Conservation (phyloP, 1,140 invertebrate species). For the Drosophila parabipectinata region DNA sequence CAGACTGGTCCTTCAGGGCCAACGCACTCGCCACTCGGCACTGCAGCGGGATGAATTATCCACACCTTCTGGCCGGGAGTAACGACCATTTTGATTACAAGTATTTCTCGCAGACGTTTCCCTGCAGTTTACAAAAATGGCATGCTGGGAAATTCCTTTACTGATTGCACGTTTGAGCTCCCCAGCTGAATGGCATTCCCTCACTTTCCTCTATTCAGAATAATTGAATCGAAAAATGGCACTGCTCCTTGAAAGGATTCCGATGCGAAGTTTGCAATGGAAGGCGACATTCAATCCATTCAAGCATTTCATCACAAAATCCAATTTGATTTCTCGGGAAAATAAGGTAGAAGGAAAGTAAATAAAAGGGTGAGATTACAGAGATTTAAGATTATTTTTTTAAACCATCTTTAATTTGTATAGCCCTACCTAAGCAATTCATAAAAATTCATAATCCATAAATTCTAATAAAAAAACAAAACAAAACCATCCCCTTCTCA, state of each 20-base stretch:
- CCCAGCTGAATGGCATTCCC: constrained; percentile 39
- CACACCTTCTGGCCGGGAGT: constrained; percentile 63
- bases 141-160: constrained; percentile 49
- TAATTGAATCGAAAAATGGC: constrained; percentile 76
- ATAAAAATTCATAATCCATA: constrained; percentile 5
- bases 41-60: constrained; percentile 62
- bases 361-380: too few species aligned
- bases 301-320: constrained; percentile 15
- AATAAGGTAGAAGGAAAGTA: neutral
- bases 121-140: constrained; percentile 50
- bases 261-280: constrained; percentile 7
- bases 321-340: constrained; percentile 32
- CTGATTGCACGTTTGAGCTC: constrained; percentile 65
- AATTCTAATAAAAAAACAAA: neutral
- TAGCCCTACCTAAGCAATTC: neutral
- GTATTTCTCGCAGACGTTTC: constrained; percentile 67
- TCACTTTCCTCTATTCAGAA: constrained; percentile 37
- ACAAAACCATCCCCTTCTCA: neutral
- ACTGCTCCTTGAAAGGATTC: constrained; percentile 47
- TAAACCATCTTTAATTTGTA: neutral
- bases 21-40: constrained; percentile 56
- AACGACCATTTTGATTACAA: constrained; percentile 70
- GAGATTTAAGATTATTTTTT: neutral
- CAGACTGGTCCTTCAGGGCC: constrained; percentile 49
- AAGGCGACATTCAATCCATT: constrained; percentile 24